phyloP scores from a whole-genome alignment of 2,113 vertebrate species.

The Puntigrus tetrazona region DNA sequence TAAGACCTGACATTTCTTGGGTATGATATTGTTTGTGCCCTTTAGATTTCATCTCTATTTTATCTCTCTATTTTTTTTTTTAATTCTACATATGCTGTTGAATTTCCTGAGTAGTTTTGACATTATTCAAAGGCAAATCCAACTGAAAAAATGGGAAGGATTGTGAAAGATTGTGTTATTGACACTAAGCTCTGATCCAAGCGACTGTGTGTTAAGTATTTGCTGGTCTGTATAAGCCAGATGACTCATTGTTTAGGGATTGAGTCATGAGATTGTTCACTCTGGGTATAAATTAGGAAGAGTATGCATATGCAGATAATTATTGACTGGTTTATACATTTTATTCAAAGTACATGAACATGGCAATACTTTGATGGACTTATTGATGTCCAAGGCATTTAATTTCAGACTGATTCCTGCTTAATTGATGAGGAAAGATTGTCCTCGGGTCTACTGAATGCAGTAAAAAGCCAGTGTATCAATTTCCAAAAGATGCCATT shows the following conservation, averaged over 20 bases:
- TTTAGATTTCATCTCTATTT: slow-evolving; percentile 12
- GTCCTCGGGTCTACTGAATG: not conserved
- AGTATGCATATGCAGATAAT: not conserved
- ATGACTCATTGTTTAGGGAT: slow-evolving; percentile 25
- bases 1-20: not conserved
- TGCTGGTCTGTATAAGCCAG: not conserved
- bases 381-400: not conserved
- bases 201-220: not conserved
- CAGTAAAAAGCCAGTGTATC: not conserved
- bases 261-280: not conserved
- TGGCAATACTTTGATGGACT: not conserved
- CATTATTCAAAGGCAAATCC: not conserved
- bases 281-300: not conserved
- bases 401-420: not conserved
- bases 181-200: not conserved
- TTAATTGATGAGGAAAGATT: not conserved
- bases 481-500: not conserved
- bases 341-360: not conserved
- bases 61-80: too few relatives aligned
- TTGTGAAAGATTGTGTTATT: not conserved
- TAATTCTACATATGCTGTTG: not conserved
- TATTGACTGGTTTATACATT: slow-evolving; percentile 3
- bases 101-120: not conserved
- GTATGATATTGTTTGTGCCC: not conserved
- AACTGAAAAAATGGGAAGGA: not conserved